Percentiles rank a stretch among this genome's conserved stretches.
Conservation (phyloP, 2,113 vertebrate genomes). For the Puffinus mauretanicus region DNA sequence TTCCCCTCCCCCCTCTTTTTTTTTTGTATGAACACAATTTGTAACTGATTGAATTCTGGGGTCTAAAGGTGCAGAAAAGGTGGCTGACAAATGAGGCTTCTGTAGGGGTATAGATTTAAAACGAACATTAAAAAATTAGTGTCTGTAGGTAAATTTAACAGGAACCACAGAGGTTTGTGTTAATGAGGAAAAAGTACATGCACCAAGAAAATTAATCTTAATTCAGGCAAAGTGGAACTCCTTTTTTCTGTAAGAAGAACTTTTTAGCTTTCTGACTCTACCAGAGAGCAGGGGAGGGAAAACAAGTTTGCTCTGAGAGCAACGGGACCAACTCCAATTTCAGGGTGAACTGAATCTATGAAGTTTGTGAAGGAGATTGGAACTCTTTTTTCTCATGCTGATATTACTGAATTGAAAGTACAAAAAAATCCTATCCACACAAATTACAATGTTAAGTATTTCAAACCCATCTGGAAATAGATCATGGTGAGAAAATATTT, state of each 20-base stretch:
- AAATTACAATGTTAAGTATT: not conserved
- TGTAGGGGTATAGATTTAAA: not conserved
- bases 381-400: not conserved
- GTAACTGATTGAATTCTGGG: not conserved
- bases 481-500: not conserved
- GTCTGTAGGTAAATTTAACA: not conserved
- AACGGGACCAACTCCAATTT: not conserved
- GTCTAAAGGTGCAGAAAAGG: not conserved
- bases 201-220: not conserved
- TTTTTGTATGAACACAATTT: not conserved
- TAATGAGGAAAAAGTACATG: not conserved
- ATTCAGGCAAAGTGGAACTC: constrained; percentile 1
- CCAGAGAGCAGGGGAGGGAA: not conserved
- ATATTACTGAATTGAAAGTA: not conserved
- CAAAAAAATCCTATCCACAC: not conserved
- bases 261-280: not conserved
- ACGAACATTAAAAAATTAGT: not conserved
- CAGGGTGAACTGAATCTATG: not conserved
- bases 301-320: not conserved
- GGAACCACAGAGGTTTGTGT: not conserved
- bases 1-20: not conserved
- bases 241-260: constrained; percentile 14
- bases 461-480: constrained; percentile 36
- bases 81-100: not conserved
- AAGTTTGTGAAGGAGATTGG: not conserved